Conservation (phyloP, 2,113 vertebrate genomes). For the Silurus asotus region DNA sequence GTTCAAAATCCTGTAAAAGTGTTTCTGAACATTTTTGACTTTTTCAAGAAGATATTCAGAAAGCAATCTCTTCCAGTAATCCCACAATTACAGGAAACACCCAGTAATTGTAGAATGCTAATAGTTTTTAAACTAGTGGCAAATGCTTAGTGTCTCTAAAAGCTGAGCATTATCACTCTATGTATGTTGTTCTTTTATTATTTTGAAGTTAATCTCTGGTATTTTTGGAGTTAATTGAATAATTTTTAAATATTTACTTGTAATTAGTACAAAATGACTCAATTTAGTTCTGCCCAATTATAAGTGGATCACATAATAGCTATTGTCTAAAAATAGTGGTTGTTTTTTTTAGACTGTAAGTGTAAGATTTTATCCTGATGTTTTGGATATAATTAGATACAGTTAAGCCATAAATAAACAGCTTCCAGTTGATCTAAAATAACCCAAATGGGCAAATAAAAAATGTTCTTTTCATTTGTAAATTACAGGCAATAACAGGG, state of each 20-base stretch:
- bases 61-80: no score
- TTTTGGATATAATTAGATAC: not conserved
- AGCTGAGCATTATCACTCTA: not conserved
- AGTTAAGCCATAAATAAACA: not conserved
- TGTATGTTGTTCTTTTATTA: not conserved
- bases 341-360: not conserved
- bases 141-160: not conserved
- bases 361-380: not conserved
- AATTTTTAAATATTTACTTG: slow-evolving; percentile 17
- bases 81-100: not conserved
- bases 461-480: not conserved
- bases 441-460: not conserved
- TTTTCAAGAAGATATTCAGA: not conserved
- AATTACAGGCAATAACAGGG: not conserved
- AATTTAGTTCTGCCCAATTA: slow-evolving; percentile 15
- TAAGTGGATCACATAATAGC: not conserved
- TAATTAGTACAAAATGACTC: not conserved
- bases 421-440: not conserved
- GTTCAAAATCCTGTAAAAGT: not conserved
- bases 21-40: not conserved
- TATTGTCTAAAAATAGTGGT: not conserved
- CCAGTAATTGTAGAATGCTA: not conserved
- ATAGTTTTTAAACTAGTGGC: not conserved
- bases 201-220: not conserved
- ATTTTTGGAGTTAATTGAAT: not conserved